These are phyloP conservation scores for Anolis carolinensis DNA, from an alignment of 2,113 vertebrate genomes.

Conservation along the genomic window DNA sequence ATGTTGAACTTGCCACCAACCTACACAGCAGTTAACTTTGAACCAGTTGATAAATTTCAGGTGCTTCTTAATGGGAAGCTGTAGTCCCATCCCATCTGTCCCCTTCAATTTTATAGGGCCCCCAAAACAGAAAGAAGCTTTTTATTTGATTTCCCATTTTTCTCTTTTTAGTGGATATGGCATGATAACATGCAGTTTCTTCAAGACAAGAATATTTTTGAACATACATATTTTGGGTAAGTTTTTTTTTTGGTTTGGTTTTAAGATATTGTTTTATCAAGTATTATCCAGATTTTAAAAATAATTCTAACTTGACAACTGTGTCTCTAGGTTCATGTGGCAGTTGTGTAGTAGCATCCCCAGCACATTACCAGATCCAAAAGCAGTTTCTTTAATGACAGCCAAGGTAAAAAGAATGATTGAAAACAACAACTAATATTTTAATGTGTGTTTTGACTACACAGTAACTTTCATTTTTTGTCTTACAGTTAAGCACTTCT, in stretches of 20 bases:
- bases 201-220: slow-evolving; percentile 99
- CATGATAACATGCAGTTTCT: slow-evolving; percentile 99
- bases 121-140: neutral
- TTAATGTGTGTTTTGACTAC: slow-evolving; percentile 18
- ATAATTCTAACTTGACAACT: slow-evolving; percentile 51
- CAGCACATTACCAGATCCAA: slow-evolving; percentile 96
- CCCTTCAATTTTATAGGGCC: neutral
- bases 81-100: too few relatives aligned
- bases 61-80: too few relatives aligned
- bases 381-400: slow-evolving; percentile 97
- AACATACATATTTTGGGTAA: slow-evolving; percentile 99
- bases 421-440: slow-evolving; percentile 1
- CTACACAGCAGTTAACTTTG: too few relatives aligned
- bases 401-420: slow-evolving; percentile 86
- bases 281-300: slow-evolving; percentile 36
- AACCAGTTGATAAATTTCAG: too few relatives aligned
- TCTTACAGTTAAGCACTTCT: slow-evolving; percentile 93
- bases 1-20: too few relatives aligned
- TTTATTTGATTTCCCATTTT: slow-evolving; percentile 71
- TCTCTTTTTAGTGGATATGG: slow-evolving; percentile 94
- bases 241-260: slow-evolving; percentile 58
- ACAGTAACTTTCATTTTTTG: slow-evolving; percentile 59
- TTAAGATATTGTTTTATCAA: slow-evolving; percentile 56
- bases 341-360: slow-evolving; percentile 99
- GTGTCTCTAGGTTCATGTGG: slow-evolving; percentile 94